Conservation (phyloP, 53 echinoderm and acorn worm species). For the Holothuria scabra region DNA sequence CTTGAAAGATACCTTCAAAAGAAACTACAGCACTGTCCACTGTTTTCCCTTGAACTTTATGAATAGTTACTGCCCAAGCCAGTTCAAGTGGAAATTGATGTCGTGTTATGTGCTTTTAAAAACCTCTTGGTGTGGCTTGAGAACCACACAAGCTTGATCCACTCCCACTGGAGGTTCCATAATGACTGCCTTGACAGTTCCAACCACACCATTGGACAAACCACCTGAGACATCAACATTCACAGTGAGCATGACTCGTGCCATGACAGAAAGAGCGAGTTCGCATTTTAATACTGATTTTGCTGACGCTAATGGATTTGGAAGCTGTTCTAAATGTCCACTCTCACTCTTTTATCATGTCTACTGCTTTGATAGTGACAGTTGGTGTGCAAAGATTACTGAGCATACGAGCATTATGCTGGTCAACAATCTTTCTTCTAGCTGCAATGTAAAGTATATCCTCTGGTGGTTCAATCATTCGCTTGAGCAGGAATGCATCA, state of each 20-base stretch:
- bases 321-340: not conserved
- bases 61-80: slow-evolving; percentile 43
- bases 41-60: slow-evolving; percentile 33
- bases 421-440: slow-evolving; percentile 43
- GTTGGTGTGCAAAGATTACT: slow-evolving; percentile 4
- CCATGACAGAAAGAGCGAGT: not conserved
- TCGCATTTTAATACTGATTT: slow-evolving; percentile 10
- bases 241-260: slow-evolving; percentile 40
- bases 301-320: slow-evolving; percentile 22
- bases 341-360: not conserved
- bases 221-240: slow-evolving; percentile 26
- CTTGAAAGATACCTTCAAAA: slow-evolving; percentile 30
- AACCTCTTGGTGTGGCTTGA: slow-evolving; percentile 29
- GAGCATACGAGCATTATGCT: slow-evolving; percentile 13
- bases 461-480: not conserved
- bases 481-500: not conserved
- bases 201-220: slow-evolving; percentile 36
- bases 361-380: slow-evolving; percentile 18
- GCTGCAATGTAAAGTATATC: slow-evolving; percentile 12
- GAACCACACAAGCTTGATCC: not conserved
- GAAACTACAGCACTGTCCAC: slow-evolving; percentile 26
- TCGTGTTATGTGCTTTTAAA: slow-evolving; percentile 33
- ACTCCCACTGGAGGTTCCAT: slow-evolving; percentile 32
- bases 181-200: too few relatives aligned
- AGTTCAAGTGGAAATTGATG: slow-evolving; percentile 48